These are phyloP conservation scores for Phallusia fumigata DNA, from an alignment of 23 tunicate genomes.

Conservation along the genomic window DNA sequence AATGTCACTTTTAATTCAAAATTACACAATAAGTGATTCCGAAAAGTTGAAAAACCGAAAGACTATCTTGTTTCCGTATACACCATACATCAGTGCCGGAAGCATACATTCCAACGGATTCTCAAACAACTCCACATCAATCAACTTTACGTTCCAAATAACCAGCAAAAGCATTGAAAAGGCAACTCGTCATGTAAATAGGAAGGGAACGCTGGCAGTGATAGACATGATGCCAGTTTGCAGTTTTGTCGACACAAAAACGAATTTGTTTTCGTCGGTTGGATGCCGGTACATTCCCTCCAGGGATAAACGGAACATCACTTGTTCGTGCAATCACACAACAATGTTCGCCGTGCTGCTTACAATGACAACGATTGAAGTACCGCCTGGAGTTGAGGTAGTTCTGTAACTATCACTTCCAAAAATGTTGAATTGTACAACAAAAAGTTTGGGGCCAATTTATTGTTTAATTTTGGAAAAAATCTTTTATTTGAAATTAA, in stretches of 20 bases:
- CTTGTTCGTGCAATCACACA: conserved; percentile 11
- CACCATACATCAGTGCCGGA: not conserved
- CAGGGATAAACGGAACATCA: not conserved
- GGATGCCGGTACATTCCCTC: not conserved
- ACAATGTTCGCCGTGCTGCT: conserved; percentile 16
- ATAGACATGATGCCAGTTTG: not conserved
- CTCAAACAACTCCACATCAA: not conserved
- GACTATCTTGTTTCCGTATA: not conserved
- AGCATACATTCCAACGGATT: not conserved
- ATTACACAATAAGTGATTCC: no score
- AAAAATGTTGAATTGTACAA: no score
- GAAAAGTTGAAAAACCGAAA: not conserved
- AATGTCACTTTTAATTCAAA: not conserved
- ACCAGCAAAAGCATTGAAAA: not conserved
- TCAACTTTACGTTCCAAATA: not conserved
- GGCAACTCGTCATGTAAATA: not conserved
- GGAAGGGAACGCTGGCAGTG: not conserved
- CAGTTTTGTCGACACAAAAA: not conserved
- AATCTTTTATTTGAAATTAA: no score
- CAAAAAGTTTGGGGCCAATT: no score
- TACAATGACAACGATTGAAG: not conserved
- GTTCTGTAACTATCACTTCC: no score
- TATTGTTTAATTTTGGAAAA: no score
- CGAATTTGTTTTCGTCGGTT: not conserved
- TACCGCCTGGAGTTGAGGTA: not conserved